A percentile compares a stretch with the other conserved stretches of the same genome.
Evolutionary conservation across 2,888 invertebrate species (phyloP).

Genomic region (Spilarctia lutea): DNA sequence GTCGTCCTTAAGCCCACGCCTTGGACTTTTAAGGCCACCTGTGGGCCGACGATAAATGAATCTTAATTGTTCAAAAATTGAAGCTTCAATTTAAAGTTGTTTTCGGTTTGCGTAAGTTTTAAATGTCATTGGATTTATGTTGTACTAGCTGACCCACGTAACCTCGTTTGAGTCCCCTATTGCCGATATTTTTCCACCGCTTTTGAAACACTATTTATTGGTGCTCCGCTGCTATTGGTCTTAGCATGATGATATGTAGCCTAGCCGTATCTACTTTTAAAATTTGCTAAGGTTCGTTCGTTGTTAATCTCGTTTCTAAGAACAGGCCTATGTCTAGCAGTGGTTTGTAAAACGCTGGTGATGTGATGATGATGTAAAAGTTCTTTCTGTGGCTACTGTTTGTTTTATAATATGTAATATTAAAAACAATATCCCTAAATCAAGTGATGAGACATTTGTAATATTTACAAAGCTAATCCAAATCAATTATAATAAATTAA

Average conservation of each 20-base stretch:
- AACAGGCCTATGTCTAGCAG: not conserved
- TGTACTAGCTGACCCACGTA: too few species aligned
- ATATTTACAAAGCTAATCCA: not conserved
- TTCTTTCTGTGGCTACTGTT: too few species aligned
- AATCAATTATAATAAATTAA: not conserved
- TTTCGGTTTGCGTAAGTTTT: conserved; percentile 37
- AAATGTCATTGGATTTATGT: not conserved
- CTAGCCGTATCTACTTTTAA: not conserved
- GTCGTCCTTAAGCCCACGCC: conserved; percentile 37
- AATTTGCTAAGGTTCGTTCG: too few species aligned
- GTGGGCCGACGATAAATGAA: conserved; percentile 52
- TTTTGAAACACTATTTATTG: too few species aligned
- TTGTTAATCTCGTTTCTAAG: not conserved
- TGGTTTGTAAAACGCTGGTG: too few species aligned
- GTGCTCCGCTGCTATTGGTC: too few species aligned
- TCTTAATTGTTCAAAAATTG: conserved; percentile 43
- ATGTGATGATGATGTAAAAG: too few species aligned
- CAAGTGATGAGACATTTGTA: too few species aligned
- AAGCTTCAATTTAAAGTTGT: conserved; percentile 35
- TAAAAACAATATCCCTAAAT: conserved; percentile 3
- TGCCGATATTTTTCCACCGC: too few species aligned
- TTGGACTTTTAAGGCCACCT: conserved; percentile 12
- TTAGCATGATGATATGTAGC: too few species aligned
- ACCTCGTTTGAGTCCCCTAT: too few species aligned
- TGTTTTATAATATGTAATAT: too few species aligned